Evolutionary conservation across 2,113 vertebrate genomes (phyloP).

Genomic region (Lophochroa leadbeateri): DNA sequence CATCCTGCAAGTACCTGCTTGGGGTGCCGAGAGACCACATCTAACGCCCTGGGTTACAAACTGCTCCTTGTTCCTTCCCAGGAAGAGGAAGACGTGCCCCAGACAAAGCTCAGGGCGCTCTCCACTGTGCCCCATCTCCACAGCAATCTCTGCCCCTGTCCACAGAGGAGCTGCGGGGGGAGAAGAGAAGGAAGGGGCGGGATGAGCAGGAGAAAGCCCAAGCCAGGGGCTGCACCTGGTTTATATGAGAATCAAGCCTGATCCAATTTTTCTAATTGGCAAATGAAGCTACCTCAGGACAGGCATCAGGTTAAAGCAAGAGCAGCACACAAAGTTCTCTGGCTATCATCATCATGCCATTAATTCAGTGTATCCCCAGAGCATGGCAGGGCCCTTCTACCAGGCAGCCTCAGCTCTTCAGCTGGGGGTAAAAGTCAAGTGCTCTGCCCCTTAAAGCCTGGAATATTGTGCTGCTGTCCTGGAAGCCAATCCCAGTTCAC

Average conservation of each 20-base stretch:
- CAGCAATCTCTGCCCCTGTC: conserved; percentile 5
- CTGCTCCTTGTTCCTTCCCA: conserved; percentile 23
- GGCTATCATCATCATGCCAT: not conserved
- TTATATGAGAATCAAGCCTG: not conserved
- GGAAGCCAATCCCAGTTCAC: not conserved
- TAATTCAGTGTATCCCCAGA: not conserved
- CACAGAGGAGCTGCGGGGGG: conserved; percentile 14
- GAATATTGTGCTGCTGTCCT: not conserved
- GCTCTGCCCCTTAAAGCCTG: not conserved
- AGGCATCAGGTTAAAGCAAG: not conserved
- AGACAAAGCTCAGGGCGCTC: not conserved
- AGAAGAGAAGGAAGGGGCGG: conserved; percentile 4
- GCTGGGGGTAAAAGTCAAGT: accelerated
- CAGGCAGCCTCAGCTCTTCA: not conserved
- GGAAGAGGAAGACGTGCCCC: not conserved
- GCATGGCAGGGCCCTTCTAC: not conserved
- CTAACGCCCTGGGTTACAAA: conserved; percentile 1
- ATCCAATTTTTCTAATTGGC: not conserved
- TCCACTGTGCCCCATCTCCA: conserved; percentile 2
- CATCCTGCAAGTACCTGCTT: not conserved
- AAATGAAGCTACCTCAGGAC: not conserved
- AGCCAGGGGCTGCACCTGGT: not conserved
- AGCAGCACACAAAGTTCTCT: not conserved
- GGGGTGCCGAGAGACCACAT: not conserved
- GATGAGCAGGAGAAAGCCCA: conserved; percentile 11